Evolutionary conservation across 1,140 invertebrate species (phyloP).

Genomic region (Aporrectodea caliginosa): DNA sequence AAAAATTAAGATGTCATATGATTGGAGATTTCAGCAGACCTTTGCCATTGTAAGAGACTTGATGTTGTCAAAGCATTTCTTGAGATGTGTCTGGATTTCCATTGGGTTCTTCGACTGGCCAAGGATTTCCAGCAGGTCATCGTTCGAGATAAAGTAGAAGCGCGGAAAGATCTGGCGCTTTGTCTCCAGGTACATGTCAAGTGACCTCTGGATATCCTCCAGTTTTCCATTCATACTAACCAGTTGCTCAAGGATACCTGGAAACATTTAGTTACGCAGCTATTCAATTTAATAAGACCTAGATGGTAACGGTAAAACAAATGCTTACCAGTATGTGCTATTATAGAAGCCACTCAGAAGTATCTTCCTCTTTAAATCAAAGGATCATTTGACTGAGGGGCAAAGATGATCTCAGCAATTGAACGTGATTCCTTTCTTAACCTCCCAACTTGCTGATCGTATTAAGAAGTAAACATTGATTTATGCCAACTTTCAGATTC

Average conservation of each 20-base stretch:
- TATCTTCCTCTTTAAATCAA: too few species aligned
- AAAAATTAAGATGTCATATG: too few species aligned
- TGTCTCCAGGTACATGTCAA: slow-evolving; percentile 57
- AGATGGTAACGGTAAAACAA: not conserved
- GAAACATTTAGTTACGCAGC: not conserved
- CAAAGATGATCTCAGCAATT: too few species aligned
- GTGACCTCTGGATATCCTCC: slow-evolving; percentile 57
- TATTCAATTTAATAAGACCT: not conserved
- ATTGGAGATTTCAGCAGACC: too few species aligned
- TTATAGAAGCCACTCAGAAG: too few species aligned
- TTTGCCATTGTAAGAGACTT: slow-evolving; percentile 53
- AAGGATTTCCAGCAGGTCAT: slow-evolving; percentile 56
- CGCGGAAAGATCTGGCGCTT: slow-evolving; percentile 57
- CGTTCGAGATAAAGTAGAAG: slow-evolving; percentile 58
- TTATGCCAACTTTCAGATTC: too few species aligned
- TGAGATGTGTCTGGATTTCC: slow-evolving; percentile 54
- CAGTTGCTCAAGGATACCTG: slow-evolving; percentile 51
- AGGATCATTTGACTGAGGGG: too few species aligned
- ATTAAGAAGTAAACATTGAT: too few species aligned
- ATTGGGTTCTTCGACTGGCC: slow-evolving; percentile 57
- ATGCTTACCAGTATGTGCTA: not conserved
- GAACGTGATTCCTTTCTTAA: too few species aligned
- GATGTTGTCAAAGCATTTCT: slow-evolving; percentile 58
- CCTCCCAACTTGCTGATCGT: too few species aligned
- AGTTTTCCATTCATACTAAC: slow-evolving; percentile 55